Evolutionary conservation across 2,113 vertebrate species (phyloP).

Genomic region (Orthochromis malagaraziensis): DNA sequence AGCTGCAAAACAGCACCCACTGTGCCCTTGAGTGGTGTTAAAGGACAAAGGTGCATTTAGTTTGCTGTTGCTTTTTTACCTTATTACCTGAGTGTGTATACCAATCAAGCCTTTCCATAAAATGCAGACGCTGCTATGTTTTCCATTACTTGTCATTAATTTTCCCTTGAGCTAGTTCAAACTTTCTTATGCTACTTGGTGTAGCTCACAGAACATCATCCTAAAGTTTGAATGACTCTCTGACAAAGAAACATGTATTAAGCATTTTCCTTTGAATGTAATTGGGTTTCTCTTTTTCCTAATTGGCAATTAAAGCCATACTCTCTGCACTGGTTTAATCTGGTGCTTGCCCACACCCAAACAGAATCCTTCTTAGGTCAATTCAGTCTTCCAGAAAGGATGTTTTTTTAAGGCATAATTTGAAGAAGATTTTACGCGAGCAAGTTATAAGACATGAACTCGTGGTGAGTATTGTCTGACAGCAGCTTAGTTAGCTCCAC

Average conservation of each 20-base stretch:
- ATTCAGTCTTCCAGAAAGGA: neutral
- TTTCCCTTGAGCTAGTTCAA: neutral
- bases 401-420: neutral
- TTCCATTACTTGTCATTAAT: neutral
- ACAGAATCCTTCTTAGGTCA: neutral
- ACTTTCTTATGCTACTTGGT: neutral
- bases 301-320: neutral
- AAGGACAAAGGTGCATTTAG: neutral
- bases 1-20: neutral
- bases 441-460: neutral
- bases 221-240: neutral
- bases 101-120: neutral
- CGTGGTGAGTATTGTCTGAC: neutral
- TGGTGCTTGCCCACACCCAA: neutral
- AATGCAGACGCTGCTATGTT: neutral
- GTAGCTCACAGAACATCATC: neutral
- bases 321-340: neutral
- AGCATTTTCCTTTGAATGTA: neutral
- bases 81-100: neutral
- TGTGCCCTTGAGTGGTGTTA: neutral
- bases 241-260: neutral
- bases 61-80: neutral
- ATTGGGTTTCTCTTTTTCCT: neutral
- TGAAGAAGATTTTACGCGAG: fast-evolving
- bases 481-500: fast-evolving